phyloP scores from a whole-genome alignment of 2,113 vertebrate species.

The Gymnarchus niloticus region DNA sequence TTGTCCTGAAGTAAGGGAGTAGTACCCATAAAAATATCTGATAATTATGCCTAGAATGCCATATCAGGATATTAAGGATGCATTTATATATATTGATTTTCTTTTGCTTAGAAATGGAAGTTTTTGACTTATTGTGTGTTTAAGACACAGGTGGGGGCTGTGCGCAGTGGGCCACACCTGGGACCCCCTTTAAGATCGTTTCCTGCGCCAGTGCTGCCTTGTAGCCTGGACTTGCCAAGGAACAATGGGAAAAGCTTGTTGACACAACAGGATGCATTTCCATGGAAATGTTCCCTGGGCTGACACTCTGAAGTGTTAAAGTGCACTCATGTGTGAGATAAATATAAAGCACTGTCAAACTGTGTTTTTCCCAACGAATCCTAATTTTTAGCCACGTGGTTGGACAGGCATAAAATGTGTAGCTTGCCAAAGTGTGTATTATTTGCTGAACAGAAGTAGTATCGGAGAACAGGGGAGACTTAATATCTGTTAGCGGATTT shows the following conservation, averaged over 20 bases:
- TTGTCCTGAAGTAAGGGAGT: background rate
- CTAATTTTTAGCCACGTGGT: background rate
- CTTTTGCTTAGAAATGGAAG: background rate
- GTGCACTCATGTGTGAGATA: constrained; percentile 2
- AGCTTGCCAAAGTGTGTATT: background rate
- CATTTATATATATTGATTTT: background rate
- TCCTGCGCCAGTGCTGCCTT: background rate
- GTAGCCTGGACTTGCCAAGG: background rate
- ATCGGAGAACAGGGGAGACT: background rate
- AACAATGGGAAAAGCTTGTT: background rate
- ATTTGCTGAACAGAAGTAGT: background rate
- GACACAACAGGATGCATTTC: constrained; percentile 7
- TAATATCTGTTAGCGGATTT: background rate
- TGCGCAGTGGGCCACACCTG: no score
- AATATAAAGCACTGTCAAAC: background rate
- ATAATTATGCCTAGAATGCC: background rate
- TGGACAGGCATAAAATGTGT: background rate
- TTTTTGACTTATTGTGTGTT: no score
- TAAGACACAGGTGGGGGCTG: no score
- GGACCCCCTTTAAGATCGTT: background rate
- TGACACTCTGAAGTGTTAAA: background rate
- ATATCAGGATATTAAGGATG: background rate
- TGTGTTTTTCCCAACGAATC: background rate
- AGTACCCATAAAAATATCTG: no score
- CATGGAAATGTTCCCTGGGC: constrained; percentile 14